These are phyloP conservation scores for Ginglymostoma cirratum DNA, from an alignment of 2,113 vertebrate genomes.

Conservation along the genomic window DNA sequence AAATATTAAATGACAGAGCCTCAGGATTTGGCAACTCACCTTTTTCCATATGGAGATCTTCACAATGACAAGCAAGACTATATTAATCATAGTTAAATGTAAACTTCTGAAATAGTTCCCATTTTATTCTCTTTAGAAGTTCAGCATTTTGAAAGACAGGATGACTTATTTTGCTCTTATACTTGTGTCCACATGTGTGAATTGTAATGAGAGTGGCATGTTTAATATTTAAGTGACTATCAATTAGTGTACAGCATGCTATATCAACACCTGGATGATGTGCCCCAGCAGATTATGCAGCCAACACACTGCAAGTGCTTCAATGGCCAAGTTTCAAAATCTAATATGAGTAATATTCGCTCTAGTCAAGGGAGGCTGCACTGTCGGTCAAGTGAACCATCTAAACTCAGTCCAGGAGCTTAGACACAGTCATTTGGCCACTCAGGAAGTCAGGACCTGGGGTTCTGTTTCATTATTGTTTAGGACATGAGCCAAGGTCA, in stretches of 20 bases:
- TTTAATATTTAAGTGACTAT: not conserved
- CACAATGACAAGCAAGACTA: not conserved
- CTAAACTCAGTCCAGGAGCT: too few species aligned
- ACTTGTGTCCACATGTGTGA: not conserved
- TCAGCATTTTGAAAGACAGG: not conserved
- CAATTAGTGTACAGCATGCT: not conserved
- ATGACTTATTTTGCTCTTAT: not conserved
- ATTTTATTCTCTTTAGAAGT: not conserved
- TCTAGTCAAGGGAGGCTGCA: too few species aligned
- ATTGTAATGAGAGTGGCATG: not conserved
- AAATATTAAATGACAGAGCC: slow-evolving; percentile 9
- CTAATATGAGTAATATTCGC: too few species aligned
- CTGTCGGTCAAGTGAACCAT: too few species aligned
- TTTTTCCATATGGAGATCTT: slow-evolving; percentile 19
- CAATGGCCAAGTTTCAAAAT: too few species aligned
- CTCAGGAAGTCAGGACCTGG: too few species aligned
- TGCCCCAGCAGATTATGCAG: too few species aligned
- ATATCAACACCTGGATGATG: too few species aligned
- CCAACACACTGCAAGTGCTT: too few species aligned
- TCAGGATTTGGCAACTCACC: not conserved
- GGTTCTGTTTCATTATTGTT: too few species aligned
- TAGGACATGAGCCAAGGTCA: too few species aligned
- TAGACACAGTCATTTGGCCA: too few species aligned
- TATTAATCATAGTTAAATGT: not conserved
- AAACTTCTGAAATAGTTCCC: not conserved